Evolutionary conservation across 92 coral and sea anemone species (phyloP).

Genomic region (Epizoanthus ramosus): DNA sequence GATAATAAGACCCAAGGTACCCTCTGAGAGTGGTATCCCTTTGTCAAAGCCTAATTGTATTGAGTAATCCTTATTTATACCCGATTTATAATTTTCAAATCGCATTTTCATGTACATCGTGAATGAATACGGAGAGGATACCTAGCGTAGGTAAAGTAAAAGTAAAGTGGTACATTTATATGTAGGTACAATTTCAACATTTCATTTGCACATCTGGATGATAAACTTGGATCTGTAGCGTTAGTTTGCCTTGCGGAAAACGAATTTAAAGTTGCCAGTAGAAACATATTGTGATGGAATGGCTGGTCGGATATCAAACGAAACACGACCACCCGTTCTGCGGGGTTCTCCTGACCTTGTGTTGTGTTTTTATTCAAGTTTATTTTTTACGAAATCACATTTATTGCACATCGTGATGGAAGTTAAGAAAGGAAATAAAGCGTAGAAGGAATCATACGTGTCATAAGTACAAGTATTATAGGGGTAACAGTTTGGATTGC

Average conservation of each 20-base stretch:
- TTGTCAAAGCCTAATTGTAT: no score
- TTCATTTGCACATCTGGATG: constrained; percentile 20
- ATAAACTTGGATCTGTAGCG: neutral
- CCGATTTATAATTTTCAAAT: neutral
- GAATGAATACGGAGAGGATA: constrained; percentile 16
- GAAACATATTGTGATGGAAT: neutral
- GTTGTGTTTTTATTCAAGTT: neutral
- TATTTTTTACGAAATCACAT: no score
- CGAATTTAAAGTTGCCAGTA: neutral
- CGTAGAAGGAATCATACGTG: no score
- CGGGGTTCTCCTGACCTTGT: neutral
- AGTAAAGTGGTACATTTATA: no score
- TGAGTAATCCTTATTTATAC: constrained; percentile 3
- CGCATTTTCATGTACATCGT: constrained; percentile 1
- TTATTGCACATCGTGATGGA: no score
- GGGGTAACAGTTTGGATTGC: no score
- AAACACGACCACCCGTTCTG: constrained; percentile 19
- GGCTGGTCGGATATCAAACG: constrained; percentile 11
- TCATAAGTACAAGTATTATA: no score
- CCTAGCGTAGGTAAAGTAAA: constrained; percentile 25
- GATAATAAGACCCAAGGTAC: no score
- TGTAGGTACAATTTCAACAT: constrained; percentile 10
- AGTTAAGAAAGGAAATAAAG: no score
- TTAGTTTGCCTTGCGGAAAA: constrained; percentile 26
- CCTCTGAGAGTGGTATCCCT: no score